Evolutionary conservation across 2,888 invertebrate species (phyloP).

Genomic region (Smittia sp.): DNA sequence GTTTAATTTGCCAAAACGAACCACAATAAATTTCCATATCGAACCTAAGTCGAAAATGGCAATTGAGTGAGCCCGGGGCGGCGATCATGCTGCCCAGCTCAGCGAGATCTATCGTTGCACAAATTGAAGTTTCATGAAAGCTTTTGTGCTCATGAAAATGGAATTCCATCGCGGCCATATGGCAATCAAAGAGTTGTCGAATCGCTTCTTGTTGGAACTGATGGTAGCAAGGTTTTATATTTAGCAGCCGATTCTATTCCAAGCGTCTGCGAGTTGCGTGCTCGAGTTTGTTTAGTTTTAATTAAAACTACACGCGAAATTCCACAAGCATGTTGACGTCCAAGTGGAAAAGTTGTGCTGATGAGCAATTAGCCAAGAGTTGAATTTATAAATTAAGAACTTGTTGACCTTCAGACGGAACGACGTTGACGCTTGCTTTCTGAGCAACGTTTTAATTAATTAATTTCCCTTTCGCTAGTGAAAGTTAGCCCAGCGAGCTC

Average conservation of each 20-base stretch:
- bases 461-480: background rate
- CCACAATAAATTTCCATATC: too few species aligned
- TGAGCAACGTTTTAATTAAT: background rate
- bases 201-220: too few species aligned
- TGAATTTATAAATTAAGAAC: background rate
- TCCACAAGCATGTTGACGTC: background rate
- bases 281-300: background rate
- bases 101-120: too few species aligned
- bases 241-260: background rate
- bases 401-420: slow-evolving; percentile 3
- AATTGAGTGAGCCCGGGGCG: too few species aligned
- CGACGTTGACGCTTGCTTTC: background rate
- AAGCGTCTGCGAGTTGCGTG: background rate
- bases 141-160: too few species aligned
- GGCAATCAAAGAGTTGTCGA: too few species aligned
- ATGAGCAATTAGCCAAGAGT: background rate
- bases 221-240: too few species aligned
- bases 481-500: background rate
- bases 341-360: background rate
- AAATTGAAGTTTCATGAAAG: too few species aligned
- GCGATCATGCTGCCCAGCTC: too few species aligned
- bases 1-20: too few species aligned
- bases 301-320: background rate
- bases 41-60: too few species aligned
- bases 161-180: too few species aligned